Percentiles rank a stretch among this genome's conserved stretches.
Conservation (phyloP, 1,140 invertebrate species). For the Drosophila saltans region DNA sequence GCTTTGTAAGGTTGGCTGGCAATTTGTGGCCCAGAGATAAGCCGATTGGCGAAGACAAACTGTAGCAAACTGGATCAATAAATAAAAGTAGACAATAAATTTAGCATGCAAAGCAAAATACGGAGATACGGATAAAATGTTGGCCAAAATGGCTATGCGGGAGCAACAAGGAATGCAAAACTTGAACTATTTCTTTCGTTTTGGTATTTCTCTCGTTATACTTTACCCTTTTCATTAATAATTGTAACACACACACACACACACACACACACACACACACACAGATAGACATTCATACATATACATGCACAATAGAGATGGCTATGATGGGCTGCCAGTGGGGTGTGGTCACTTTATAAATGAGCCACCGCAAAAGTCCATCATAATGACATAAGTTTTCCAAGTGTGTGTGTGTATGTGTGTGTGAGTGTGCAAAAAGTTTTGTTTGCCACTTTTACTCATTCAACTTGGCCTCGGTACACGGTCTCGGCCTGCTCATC, state of each 20-base stretch:
- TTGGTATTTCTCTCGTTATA: constrained; percentile 16
- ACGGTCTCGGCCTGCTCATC: constrained; percentile 34
- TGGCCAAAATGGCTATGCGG: constrained; percentile 7
- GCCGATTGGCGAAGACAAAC: constrained; percentile 24
- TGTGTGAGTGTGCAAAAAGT: constrained; percentile 36
- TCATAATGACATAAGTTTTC: constrained; percentile 71
- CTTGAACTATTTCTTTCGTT: not conserved
- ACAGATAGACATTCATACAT: not conserved
- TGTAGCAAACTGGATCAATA: constrained; percentile 44
- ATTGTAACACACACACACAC: constrained; percentile 49
- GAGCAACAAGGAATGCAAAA: constrained; percentile 10
- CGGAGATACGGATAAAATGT: constrained; percentile 41
- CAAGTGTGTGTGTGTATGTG: constrained; percentile 6
- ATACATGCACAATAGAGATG: not conserved
- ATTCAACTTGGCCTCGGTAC: not conserved
- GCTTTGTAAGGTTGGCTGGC: not conserved
- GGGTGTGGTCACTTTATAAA: constrained; percentile 53
- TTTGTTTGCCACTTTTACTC: constrained; percentile 32
- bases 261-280: constrained; percentile 10
- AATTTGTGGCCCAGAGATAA: constrained; percentile 55
- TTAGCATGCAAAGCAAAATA: constrained; percentile 44
- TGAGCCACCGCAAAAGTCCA: constrained; percentile 59
- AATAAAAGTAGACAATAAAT: constrained; percentile 65
- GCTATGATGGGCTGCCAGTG: not conserved
- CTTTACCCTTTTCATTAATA: constrained; percentile 58